phyloP scores from a whole-genome alignment of 1,140 invertebrate genomes.

The Forficula auricularia region DNA sequence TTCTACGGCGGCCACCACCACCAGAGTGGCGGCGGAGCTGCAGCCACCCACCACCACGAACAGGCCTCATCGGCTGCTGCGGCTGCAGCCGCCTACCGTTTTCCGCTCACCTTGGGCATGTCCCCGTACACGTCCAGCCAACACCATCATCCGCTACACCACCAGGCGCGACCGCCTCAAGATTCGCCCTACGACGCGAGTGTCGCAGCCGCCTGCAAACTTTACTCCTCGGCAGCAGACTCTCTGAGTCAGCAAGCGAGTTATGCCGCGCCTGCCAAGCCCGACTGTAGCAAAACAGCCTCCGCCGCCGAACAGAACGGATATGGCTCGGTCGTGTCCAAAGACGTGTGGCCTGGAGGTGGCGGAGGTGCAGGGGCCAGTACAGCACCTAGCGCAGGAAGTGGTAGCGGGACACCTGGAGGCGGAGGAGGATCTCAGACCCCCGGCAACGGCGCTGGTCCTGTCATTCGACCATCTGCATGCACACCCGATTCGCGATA shows the following conservation, averaged over 20 bases:
- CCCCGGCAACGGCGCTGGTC: conserved; percentile 26
- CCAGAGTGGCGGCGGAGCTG: conserved; percentile 41
- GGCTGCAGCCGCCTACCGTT: conserved; percentile 46
- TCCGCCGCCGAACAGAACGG: conserved; percentile 36
- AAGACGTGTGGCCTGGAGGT: no score
- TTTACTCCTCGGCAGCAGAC: conserved; percentile 52
- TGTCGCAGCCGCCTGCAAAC: conserved; percentile 66
- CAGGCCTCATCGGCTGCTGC: conserved; percentile 38
- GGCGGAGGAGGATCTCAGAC: conserved; percentile 18
- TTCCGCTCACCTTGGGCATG: conserved; percentile 67
- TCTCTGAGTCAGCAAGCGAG: conserved; percentile 34
- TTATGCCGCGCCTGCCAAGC: conserved; percentile 27
- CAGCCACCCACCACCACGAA: conserved; percentile 47
- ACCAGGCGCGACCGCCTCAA: conserved; percentile 58
- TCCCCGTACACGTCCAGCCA: conserved; percentile 57
- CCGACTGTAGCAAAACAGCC: conserved; percentile 21
- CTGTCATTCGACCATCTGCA: conserved; percentile 60
- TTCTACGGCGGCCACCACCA: conserved; percentile 81
- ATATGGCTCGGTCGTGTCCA: conserved; percentile 39
- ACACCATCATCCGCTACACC: conserved; percentile 52
- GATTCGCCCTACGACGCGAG: conserved; percentile 78
- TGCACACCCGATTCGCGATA: conserved; percentile 69
- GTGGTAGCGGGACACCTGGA: conserved; percentile 41
- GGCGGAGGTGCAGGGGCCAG: conserved; percentile 22
- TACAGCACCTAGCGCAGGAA: conserved; percentile 33